phyloP scores from a whole-genome alignment of 2,113 vertebrate genomes.

The Pygoscelis antarcticus region DNA sequence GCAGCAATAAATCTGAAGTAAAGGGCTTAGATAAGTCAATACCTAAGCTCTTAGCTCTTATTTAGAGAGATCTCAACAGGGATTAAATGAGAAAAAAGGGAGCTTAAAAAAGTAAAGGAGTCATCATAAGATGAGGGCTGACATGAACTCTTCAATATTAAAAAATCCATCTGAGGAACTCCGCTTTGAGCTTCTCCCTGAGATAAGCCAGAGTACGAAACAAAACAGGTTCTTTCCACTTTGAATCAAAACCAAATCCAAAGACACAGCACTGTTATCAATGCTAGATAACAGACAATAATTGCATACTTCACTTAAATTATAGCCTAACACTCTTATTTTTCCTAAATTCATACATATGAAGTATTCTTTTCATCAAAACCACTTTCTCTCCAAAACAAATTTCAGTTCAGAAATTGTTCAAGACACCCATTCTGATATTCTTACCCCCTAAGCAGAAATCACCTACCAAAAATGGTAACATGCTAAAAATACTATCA shows the following conservation, averaged over 20 bases:
- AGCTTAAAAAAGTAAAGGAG: constrained; percentile 54
- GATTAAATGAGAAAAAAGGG: constrained; percentile 51
- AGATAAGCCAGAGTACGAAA: not conserved
- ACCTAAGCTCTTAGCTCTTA: constrained; percentile 52
- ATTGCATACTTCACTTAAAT: not conserved
- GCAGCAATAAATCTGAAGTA: constrained; percentile 58
- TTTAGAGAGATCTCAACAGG: constrained; percentile 49
- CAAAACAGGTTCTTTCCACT: not conserved
- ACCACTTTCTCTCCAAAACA: not conserved
- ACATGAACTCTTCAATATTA: constrained; percentile 27
- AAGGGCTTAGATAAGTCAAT: constrained; percentile 47
- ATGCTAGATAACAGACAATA: not conserved
- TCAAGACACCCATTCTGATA: not conserved
- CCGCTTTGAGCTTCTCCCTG: not conserved
- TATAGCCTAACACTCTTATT: not conserved
- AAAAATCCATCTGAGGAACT: constrained; percentile 37
- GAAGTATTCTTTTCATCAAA: not conserved
- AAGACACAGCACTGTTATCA: not conserved
- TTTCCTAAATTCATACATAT: not conserved
- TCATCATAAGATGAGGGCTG: constrained; percentile 44
- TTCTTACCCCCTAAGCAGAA: not conserved
- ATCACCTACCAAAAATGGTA: not conserved
- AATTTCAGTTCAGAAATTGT: not conserved
- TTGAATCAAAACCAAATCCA: not conserved
- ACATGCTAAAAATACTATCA: not conserved